A percentile compares a stretch with the other conserved stretches of the same genome.
Evolutionary conservation across 2,113 vertebrate species (phyloP).

Genomic region (Xiphophorus couchianus): DNA sequence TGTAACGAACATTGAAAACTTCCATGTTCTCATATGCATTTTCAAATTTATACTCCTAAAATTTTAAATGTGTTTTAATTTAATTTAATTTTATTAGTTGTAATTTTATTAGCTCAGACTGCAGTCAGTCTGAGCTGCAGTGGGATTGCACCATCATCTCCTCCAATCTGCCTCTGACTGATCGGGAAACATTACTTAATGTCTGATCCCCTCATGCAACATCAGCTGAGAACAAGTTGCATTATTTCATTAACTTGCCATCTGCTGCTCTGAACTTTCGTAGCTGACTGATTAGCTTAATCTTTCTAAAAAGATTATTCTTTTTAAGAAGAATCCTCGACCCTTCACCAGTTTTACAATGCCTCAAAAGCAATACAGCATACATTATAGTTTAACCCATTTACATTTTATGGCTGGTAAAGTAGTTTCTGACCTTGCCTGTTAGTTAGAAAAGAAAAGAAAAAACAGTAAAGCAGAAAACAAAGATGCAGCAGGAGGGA

Average conservation of each 20-base stretch:
- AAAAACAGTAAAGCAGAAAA: not conserved
- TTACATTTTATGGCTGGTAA: not conserved
- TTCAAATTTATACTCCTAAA: not conserved
- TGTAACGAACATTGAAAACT: not conserved
- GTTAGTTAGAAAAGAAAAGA: not conserved
- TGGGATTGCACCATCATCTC: constrained; percentile 54
- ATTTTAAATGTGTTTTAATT: too few relatives aligned
- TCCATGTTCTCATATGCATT: not conserved
- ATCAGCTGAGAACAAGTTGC: not conserved
- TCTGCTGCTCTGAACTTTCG: too few relatives aligned
- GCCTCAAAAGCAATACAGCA: not conserved
- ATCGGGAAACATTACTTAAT: not conserved
- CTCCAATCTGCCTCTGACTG: constrained; percentile 30
- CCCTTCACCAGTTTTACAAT: too few relatives aligned
- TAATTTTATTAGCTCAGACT: too few relatives aligned
- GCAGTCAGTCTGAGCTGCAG: constrained; percentile 32
- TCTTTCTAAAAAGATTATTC: too few relatives aligned
- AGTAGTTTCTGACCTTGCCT: not conserved
- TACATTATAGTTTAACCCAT: not conserved
- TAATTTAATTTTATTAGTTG: not conserved
- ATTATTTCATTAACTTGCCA: too few relatives aligned
- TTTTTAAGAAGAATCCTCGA: too few relatives aligned
- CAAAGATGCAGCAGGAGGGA: not conserved
- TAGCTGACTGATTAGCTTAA: too few relatives aligned
- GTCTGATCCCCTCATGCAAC: constrained; percentile 1